Evolutionary conservation across 2,797 vertebrate species (phyloP).

Genomic region (Vipera ursinii): DNA sequence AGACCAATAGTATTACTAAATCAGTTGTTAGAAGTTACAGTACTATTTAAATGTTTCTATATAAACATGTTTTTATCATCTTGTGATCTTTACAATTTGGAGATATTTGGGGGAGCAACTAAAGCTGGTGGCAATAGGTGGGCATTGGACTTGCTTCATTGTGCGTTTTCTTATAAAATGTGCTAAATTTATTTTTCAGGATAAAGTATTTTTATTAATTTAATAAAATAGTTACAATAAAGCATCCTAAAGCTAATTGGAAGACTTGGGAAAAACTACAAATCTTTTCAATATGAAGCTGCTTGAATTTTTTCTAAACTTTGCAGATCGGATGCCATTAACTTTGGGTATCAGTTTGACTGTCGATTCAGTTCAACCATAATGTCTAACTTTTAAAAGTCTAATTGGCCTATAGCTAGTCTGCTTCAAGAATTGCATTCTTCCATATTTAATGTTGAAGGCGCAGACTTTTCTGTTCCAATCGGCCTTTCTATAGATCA

Average conservation of each 20-base stretch:
- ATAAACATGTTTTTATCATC: background rate
- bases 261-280: background rate
- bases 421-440: background rate
- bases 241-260: background rate
- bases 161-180: background rate
- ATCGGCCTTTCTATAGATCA: background rate
- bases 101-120: background rate
- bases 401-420: background rate
- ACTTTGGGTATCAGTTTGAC: background rate
- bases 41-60: background rate
- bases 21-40: background rate
- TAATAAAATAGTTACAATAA: background rate
- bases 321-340: background rate
- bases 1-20: background rate
- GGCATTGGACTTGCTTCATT: background rate
- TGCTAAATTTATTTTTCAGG: background rate
- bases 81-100: background rate
- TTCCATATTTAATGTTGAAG: background rate
- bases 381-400: background rate
- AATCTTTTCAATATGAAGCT: background rate
- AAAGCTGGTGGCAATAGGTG: background rate
- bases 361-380: background rate
- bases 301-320: background rate
- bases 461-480: background rate
- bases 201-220: background rate